Conservation (phyloP, 2,888 invertebrate species). For the Stenurella melanura region DNA sequence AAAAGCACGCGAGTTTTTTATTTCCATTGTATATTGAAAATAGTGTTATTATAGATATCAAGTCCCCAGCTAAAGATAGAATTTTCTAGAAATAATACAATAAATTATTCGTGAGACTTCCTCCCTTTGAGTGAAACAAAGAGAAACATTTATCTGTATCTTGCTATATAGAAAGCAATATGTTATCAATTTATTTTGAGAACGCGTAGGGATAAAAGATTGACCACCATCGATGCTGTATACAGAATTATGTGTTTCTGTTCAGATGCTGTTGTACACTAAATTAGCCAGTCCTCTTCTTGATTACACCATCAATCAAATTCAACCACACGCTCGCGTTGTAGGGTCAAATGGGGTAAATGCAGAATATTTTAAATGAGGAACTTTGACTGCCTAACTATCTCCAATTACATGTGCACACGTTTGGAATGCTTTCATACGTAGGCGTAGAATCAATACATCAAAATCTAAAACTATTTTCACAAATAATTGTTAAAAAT, state of each 20-base stretch:
- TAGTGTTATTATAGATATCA: conserved; percentile 35
- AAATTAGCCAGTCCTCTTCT: conserved; percentile 64
- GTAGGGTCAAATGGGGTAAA: conserved; percentile 47
- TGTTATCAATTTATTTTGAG: conserved; percentile 55
- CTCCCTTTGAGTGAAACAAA: conserved; percentile 54
- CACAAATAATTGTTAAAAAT: too few species aligned
- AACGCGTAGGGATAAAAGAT: conserved; percentile 56
- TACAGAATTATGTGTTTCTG: conserved; percentile 63
- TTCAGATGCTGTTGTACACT: conserved; percentile 62
- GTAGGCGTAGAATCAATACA: too few species aligned
- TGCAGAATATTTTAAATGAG: conserved; percentile 48
- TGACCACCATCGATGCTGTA: conserved; percentile 57
- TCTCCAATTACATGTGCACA: not conserved
- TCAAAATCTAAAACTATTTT: too few species aligned
- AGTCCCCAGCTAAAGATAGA: conserved; percentile 35
- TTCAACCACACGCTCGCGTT: conserved; percentile 63
- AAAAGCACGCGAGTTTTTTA: conserved; percentile 11
- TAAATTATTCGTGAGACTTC: conserved; percentile 51
- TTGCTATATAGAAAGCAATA: conserved; percentile 51
- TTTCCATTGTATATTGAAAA: conserved; percentile 35
- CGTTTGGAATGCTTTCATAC: not conserved
- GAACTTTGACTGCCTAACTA: conserved; percentile 26
- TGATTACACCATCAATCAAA: conserved; percentile 69
- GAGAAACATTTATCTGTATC: conserved; percentile 53
- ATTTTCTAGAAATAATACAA: conserved; percentile 47